Percentiles rank a stretch among this genome's conserved stretches.
Evolutionary conservation across 2,113 vertebrate genomes (phyloP).

Genomic region (Pyxicephalus adspersus): DNA sequence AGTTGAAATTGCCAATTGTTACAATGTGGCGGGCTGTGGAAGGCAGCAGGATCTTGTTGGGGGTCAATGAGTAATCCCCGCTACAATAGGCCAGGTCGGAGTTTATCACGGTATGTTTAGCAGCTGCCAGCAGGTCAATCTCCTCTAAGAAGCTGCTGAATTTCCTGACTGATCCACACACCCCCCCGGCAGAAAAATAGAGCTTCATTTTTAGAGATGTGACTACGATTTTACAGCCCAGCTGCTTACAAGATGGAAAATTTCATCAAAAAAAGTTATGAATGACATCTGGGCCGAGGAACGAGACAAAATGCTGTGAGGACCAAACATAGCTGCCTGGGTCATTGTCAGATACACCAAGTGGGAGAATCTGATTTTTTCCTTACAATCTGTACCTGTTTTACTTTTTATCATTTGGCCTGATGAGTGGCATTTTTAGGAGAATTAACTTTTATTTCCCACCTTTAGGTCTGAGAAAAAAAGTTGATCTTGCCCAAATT

Average conservation of each 20-base stretch:
- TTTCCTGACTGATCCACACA: slow-evolving; percentile 14
- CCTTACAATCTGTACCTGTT: too few relatives aligned
- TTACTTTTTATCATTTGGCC: too few relatives aligned
- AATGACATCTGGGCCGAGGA: slow-evolving; percentile 11
- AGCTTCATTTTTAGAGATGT: slow-evolving; percentile 8
- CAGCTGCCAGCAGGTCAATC: slow-evolving; percentile 44
- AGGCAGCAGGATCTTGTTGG: neutral
- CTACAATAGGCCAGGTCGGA: slow-evolving; percentile 40
- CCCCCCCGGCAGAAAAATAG: slow-evolving; percentile 20
- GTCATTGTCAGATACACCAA: neutral
- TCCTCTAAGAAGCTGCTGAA: neutral
- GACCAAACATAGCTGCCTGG: neutral
- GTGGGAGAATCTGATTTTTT: too few relatives aligned
- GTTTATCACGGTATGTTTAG: slow-evolving; percentile 34
- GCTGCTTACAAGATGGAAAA: slow-evolving; percentile 49
- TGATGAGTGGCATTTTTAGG: too few relatives aligned
- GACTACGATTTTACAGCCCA: slow-evolving; percentile 34
- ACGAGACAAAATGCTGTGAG: neutral
- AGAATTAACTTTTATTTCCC: too few relatives aligned
- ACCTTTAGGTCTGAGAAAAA: too few relatives aligned
- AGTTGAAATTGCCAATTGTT: slow-evolving; percentile 36
- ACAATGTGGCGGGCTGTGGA: slow-evolving; percentile 31
- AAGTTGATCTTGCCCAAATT: too few relatives aligned
- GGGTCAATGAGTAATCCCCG: slow-evolving; percentile 33
- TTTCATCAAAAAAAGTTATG: slow-evolving; percentile 21